Percentiles rank a stretch among this genome's conserved stretches.
Evolutionary conservation across 2,888 invertebrate genomes (phyloP).

Genomic region (Stenotaenia linearis): DNA sequence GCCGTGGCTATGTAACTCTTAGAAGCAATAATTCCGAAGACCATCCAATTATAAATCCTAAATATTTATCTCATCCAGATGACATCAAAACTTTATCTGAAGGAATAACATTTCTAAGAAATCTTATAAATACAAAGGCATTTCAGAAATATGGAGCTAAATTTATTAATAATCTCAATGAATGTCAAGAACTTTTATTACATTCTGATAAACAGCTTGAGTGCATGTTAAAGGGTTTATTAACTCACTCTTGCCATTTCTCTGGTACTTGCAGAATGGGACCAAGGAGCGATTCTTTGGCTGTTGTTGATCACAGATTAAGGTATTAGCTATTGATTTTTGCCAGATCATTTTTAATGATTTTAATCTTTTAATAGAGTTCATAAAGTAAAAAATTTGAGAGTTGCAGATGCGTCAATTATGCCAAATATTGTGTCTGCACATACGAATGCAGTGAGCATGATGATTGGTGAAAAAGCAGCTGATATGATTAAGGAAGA

Average conservation of each 20-base stretch:
- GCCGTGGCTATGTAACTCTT: constrained; percentile 48
- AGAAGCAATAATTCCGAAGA: constrained; percentile 47
- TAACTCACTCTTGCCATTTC: background rate
- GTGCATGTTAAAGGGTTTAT: background rate
- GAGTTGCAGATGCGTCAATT: background rate
- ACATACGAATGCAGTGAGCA: background rate
- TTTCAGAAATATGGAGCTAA: background rate
- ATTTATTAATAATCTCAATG: background rate
- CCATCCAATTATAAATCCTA: constrained; percentile 50
- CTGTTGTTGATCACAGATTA: constrained; percentile 32
- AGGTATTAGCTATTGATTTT: background rate
- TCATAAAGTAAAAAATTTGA: background rate
- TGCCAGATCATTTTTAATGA: background rate
- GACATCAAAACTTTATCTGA: constrained; percentile 40
- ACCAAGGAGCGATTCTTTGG: constrained; percentile 29
- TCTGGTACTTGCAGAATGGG: constrained; percentile 32
- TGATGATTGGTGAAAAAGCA: background rate
- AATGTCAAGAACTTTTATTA: too few species aligned
- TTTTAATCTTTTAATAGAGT: background rate
- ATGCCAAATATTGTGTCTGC: background rate
- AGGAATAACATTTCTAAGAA: constrained; percentile 13
- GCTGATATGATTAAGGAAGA: background rate
- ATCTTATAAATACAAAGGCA: background rate
- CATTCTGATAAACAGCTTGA: background rate
- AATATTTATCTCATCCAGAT: constrained; percentile 47